Conservation (phyloP, 2,113 vertebrate species). For the Cyrtonyx montezumae region DNA sequence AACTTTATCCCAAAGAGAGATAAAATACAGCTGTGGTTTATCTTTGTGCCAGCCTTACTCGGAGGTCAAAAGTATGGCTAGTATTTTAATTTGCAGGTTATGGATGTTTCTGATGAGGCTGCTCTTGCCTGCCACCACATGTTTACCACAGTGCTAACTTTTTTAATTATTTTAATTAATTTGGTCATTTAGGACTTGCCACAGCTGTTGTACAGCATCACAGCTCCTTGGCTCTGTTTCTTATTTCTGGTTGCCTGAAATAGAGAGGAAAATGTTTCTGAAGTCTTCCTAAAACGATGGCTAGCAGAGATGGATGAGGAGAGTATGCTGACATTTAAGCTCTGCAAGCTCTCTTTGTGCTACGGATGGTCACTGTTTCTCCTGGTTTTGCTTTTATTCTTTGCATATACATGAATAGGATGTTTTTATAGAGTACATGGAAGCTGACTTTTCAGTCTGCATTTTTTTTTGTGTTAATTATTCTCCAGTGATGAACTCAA, state of each 20-base stretch:
- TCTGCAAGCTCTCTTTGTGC: accelerated
- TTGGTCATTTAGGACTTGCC: background rate
- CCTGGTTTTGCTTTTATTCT: background rate
- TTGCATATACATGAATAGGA: background rate
- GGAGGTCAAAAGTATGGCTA: background rate
- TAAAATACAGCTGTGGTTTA: accelerated
- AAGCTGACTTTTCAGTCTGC: background rate
- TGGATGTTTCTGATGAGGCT: background rate
- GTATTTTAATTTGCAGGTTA: background rate
- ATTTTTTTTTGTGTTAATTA: background rate
- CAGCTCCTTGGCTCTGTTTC: background rate
- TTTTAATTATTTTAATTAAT: background rate
- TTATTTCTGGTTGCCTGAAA: accelerated
- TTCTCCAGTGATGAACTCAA: background rate
- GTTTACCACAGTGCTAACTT: accelerated
- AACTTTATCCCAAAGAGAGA: background rate
- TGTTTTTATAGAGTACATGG: background rate
- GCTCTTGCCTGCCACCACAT: background rate
- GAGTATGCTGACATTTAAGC: background rate
- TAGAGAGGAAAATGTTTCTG: background rate
- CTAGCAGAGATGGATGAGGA: background rate
- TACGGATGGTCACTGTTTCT: accelerated
- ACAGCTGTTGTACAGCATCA: background rate
- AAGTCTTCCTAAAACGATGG: background rate
- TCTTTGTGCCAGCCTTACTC: background rate